Evolutionary conservation across 2,888 invertebrate species (phyloP).

Genomic region (Lithophane leautieri): DNA sequence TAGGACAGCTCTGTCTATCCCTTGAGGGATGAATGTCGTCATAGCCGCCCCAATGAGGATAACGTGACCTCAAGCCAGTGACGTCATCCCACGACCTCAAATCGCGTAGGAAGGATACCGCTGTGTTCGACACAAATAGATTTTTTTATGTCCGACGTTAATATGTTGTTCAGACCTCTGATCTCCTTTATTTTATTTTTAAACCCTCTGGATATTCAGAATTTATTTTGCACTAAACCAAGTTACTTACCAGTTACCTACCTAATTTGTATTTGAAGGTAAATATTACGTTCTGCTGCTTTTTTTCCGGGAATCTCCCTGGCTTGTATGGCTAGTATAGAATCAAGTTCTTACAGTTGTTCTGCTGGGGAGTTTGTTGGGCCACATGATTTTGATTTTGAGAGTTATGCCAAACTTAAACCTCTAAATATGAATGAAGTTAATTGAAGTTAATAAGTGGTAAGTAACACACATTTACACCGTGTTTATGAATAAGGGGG

Average conservation of each 20-base stretch:
- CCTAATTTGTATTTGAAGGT: background rate
- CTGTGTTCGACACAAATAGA: slow-evolving; percentile 6
- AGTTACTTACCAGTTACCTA: background rate
- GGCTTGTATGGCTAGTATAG: too few relatives aligned
- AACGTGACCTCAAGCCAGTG: slow-evolving; percentile 44
- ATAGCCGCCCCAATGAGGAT: slow-evolving; percentile 9
- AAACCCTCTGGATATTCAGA: background rate
- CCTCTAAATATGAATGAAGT: too few relatives aligned
- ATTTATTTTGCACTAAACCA: background rate
- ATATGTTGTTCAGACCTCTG: background rate
- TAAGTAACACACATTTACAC: too few relatives aligned
- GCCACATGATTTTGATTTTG: too few relatives aligned
- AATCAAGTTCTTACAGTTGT: too few relatives aligned
- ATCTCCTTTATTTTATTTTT: background rate
- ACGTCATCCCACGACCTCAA: slow-evolving; percentile 50
- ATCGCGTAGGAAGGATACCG: slow-evolving; percentile 42
- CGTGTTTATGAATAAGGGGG: too few relatives aligned
- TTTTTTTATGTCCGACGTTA: slow-evolving; percentile 1
- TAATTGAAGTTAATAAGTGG: too few relatives aligned
- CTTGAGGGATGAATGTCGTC: slow-evolving; percentile 12
- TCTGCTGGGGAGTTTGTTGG: too few relatives aligned
- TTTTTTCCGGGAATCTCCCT: background rate
- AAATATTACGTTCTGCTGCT: background rate
- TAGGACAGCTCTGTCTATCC: background rate
- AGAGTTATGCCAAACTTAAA: too few relatives aligned